phyloP scores from a whole-genome alignment of 1,140 invertebrate species.

The Antheraea pernyi region DNA sequence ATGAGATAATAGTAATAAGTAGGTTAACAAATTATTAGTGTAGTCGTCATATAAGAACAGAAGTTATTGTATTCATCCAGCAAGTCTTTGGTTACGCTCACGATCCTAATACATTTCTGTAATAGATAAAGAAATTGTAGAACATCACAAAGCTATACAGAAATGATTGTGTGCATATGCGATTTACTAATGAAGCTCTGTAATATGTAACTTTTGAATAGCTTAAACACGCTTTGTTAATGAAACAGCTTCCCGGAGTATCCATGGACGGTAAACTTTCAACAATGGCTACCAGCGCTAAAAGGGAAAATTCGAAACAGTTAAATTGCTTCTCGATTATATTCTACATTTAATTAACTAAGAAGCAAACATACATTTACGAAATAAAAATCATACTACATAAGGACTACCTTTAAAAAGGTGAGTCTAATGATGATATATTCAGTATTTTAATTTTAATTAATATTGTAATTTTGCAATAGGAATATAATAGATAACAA shows the following conservation, averaged over 20 bases:
- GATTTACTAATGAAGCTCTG: conserved; percentile 25
- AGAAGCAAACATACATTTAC: no score
- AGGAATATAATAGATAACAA: no score
- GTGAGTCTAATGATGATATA: no score
- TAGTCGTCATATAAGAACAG: not conserved
- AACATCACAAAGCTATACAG: not conserved
- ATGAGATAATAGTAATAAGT: not conserved
- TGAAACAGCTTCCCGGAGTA: conserved; percentile 23
- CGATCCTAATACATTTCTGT: not conserved
- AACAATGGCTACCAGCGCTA: conserved; percentile 18
- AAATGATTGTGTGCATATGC: conserved; percentile 14
- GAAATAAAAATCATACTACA: no score
- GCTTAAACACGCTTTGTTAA: conserved; percentile 24
- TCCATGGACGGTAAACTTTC: conserved; percentile 21
- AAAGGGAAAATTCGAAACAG: conserved; percentile 14
- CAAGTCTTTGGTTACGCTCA: not conserved
- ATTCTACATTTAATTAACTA: not conserved
- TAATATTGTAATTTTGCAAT: no score
- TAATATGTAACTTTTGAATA: conserved; percentile 23
- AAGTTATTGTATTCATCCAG: not conserved
- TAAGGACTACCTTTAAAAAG: no score
- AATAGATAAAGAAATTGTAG: not conserved
- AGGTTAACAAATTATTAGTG: not conserved
- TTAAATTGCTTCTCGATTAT: not conserved
- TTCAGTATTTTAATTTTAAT: no score